Evolutionary conservation across 2,113 vertebrate species (phyloP), one percentile per base, ranked within the genome.

Genomic region (Meleagris gallopavo): DNA sequence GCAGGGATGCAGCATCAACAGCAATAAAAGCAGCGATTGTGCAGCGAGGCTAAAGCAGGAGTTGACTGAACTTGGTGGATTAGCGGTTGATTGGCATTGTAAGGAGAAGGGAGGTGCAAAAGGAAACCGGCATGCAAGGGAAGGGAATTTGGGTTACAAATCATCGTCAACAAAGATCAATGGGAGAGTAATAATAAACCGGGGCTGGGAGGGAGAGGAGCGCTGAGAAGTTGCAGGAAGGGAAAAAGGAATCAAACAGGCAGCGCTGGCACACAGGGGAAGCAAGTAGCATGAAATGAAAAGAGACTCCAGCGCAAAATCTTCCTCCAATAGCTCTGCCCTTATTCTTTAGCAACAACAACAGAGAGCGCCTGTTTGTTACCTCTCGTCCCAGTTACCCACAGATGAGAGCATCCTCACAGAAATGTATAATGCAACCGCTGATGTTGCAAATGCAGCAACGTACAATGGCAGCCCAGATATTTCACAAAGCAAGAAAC

Each of bases 1-100:
- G 45, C 65, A 45, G 34, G 38, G 85, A 50, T 78, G 76, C 83
- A 93, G 71, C 83, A 90, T 40, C 75, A 90, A 96, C 61, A 92
- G 95, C 80, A 76, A 96, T 95, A 96, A 96, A 97, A 96, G 83
- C 95, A 74, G 38, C 32, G 40, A 88, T 92, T 94, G 94, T 97
- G 83, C 76, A 58, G 90, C 87, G 85, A 58, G 83, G 79, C 65
- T 83, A 65, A 43, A 70, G 75, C 91, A 66, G 90, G 92, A 97
- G 95, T 96, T 95, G 86, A 81, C 86, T 69, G 62, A 94, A 97
- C 87, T 96, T 96, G 86, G 88, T 80, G 58, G 88, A 86, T 90
- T 86, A 95, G 75, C 80, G 79, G 25, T 71, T 41, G 66, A 83
- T 83, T 80, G 80, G 89, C 65, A 86, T 36, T 18, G 60, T 65